phyloP scores from a whole-genome alignment of 1,140 invertebrate species.

The Ectropis grisescens region DNA sequence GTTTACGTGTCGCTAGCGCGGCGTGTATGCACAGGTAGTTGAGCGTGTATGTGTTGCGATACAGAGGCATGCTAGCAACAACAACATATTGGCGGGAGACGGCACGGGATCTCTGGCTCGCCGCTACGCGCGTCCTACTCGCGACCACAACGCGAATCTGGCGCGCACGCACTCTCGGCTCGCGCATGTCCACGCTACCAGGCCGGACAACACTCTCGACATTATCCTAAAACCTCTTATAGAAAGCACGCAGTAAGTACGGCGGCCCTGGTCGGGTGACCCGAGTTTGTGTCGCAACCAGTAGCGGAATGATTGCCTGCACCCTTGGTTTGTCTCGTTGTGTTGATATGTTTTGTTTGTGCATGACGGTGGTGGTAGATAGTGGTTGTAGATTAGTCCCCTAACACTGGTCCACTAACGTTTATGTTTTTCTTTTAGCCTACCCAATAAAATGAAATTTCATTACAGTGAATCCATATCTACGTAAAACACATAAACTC shows the following conservation, averaged over 20 bases:
- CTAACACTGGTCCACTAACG: constrained; percentile 46
- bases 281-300: constrained; percentile 37
- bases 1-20: neutral
- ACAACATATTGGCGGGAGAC: constrained; percentile 68
- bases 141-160: constrained; percentile 63
- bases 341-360: constrained; percentile 18
- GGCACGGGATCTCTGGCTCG: constrained; percentile 60
- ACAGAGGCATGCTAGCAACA: constrained; percentile 71
- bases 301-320: constrained; percentile 56
- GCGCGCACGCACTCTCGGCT: constrained; percentile 49
- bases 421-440: too few species aligned
- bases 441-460: too few species aligned
- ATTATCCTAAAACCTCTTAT: constrained; percentile 70
- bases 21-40: constrained; percentile 35
- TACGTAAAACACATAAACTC: too few species aligned
- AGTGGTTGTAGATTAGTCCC: constrained; percentile 17
- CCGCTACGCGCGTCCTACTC: constrained; percentile 42
- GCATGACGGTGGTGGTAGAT: constrained; percentile 23
- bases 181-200: constrained; percentile 23
- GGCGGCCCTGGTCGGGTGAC: constrained; percentile 17
- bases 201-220: constrained; percentile 68
- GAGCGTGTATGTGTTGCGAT: constrained; percentile 48
- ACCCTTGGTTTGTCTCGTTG: constrained; percentile 29
- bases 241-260: constrained; percentile 71
- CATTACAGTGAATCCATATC: too few species aligned